These are phyloP conservation scores for Paracentrotus lividus DNA, from an alignment of 53 echinoderm and acorn worm genomes.

Conservation along the genomic window DNA sequence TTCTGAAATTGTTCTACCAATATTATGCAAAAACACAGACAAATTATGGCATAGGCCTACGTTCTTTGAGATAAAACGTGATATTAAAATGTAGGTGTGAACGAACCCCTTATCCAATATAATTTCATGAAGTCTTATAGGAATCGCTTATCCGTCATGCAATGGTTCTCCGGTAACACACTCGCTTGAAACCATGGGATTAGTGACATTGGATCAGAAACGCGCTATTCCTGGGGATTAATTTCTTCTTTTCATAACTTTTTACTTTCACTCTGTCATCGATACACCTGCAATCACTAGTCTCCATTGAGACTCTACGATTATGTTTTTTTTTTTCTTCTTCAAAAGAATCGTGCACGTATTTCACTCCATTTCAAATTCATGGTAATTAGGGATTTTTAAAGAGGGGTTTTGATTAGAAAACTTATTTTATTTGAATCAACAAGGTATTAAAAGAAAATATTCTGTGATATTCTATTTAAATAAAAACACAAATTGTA, in stretches of 20 bases:
- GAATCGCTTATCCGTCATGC: conserved; percentile 60
- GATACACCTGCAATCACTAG: conserved; percentile 29
- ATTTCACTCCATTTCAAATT: too few species aligned
- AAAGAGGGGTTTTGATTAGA: too few species aligned
- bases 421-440: too few species aligned
- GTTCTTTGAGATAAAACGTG: background rate
- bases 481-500: too few species aligned
- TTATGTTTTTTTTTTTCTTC: too few species aligned
- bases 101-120: conserved; percentile 23
- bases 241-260: conserved; percentile 70
- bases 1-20: too few species aligned
- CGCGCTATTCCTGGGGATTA: conserved; percentile 57
- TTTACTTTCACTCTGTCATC: conserved; percentile 43
- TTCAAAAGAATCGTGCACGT: too few species aligned
- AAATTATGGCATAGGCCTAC: too few species aligned
- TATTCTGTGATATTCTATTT: too few species aligned
- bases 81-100: background rate
- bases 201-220: background rate
- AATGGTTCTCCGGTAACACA: conserved; percentile 30
- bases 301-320: conserved; percentile 26
- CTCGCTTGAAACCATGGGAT: conserved; percentile 12
- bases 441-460: too few species aligned
- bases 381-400: too few species aligned
- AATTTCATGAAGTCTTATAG: conserved; percentile 40
- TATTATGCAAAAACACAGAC: too few species aligned